Base-by-base conservation (phyloP, 2,888 invertebrate genomes). In the Plebejus melissa region DNA sequence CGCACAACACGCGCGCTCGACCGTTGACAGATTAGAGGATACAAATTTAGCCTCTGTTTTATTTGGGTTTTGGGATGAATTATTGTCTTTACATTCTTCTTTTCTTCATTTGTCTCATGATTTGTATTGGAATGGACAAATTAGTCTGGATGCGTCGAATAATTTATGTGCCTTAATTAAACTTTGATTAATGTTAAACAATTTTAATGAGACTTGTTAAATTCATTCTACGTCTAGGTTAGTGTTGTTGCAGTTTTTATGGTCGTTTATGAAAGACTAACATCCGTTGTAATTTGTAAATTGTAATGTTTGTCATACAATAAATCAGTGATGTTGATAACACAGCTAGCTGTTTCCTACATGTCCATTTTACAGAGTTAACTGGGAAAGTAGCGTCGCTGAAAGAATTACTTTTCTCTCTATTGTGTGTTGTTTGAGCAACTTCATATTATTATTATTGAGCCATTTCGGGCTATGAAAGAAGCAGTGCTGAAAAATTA, bases 1-100 rank as follows among this genome's bases (percentile, higher is more conserved):
- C 88, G 90, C 88, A 88, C 89, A 90, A 91, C 91, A 87, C 89
- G 83, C 90, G 90, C 90, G 88, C 87, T 88, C 89, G 84, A 85
- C 91, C 90, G 93, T 92, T 92, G 93, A 93, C 92, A 91, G 91
- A 93, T 93, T 91, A 90, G 90, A 87, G 85, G 85, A 84, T 88
- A 90, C 90, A 91, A 88, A 90, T 90, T 88, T 92, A 91, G 93
- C 87, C 82, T 85, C 87, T 90, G 87, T 88, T 91, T 91, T 90
- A 91, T 90, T 90, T 88, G 84, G 86, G 83, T 85, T 85, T 83
- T 85, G 80, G 84, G 87, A 91, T 92, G 90, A 91, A 90, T 88
- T 89, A 91, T 91, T 83, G 86, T 82, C 85, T 41, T 87, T 86
- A 86, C 89, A 88, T 86, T 84, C 83, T 81, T 54, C 54, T 54